Base-by-base conservation (phyloP, 2,113 vertebrate genomes). In the Lagopus leucura region DNA sequence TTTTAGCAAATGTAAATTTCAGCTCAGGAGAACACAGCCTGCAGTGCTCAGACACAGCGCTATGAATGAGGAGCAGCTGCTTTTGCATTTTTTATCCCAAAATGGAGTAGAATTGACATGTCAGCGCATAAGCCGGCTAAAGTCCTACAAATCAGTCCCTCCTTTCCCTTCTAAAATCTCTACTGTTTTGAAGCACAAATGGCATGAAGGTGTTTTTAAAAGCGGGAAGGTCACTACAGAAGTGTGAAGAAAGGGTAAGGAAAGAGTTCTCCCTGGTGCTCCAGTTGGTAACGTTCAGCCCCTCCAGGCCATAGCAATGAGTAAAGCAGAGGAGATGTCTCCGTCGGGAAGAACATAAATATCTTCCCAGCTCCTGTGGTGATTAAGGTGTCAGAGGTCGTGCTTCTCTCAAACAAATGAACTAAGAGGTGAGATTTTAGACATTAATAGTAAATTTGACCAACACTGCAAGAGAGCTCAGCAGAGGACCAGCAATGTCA, bases 1-100 rank as follows among this genome's bases (percentile, higher is more conserved):
- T 96, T 96, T 94, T 91, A 93, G 96, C 93, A 91, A 92, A 90
- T 93, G 95, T 96, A 96, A 97, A 96, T 96, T 95, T 93, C 95
- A 94, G 90, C 93, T 91, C 91, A 95, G 95, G 91, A 97, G 94
- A 63, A 94, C 78, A 85, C 88, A 85, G 86, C 20, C 43, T 60
- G 50, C 73, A 24, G 50, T 47, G 17, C 19, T 28, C 40, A 21
- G 38, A 82, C 55, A 52, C 47, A 75, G 87, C 82, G 60, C 58
- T 65, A 84, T 42, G 76, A 58, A 34, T 17, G 15, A 74, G 32
- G 40, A 55, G 24, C 4, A 42, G 15, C 40, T 74, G 24, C 55
- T 27, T 43, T 42, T 43, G 22, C 30, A 34, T 34, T 58, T 12
- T 58, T 45, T 25, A 15, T 28, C 9, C 43, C 34, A 24, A 57